Base-by-base conservation (phyloP, 2,797 vertebrate species). In the Mus spretus region DNA sequence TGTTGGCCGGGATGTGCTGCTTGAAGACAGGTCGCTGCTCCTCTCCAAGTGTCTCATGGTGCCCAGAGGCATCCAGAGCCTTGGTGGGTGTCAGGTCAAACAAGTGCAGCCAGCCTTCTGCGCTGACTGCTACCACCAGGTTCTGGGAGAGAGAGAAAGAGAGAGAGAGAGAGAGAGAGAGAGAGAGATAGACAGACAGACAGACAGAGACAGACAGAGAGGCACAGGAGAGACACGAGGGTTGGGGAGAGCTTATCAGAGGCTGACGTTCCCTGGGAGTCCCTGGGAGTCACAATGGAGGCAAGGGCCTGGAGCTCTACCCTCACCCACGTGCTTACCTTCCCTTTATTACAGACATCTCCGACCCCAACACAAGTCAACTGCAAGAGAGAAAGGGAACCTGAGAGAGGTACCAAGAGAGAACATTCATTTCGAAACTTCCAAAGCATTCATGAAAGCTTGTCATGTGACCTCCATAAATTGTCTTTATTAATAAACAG, bases 1-100 rank as follows among this genome's bases (percentile, higher is more conserved):
- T 99, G 98, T 99, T 99, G 98, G 99, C 99, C 1, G 99, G 99
- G 91, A 99, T 99, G 92, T 99, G 99, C 94, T 99, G 99, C 83
- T 99, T 99, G 98, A 99, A 99, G 89, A 99, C 98, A 0, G 99
- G 99, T 96, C 98, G 99, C 97, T 99, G 99, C 81, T 99, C 99
- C 0, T 99, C 99, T n/a, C 95, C 96, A 1, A 98, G 97, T 28
- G 74, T 82, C 20, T 99, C 99, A 0, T 99, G 99, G 97, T 99
- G 99, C 92, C 99, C 99, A 90, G 99, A 99, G 5, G 98, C 98
- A 89, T 99, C 99, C 0, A 98, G 78, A 97, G 99, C 99, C 92
- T 98, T 99, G 15, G 98, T 91, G 6, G 98, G 98, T 3, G 99
- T 99, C 94, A 99, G 97, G 97, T 99, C 99, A 96, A 99, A 99